Evolutionary conservation across 2,797 vertebrate genomes (phyloP), one percentile per base, ranked within the genome.

Genomic region (Loris lydekkerianus): DNA sequence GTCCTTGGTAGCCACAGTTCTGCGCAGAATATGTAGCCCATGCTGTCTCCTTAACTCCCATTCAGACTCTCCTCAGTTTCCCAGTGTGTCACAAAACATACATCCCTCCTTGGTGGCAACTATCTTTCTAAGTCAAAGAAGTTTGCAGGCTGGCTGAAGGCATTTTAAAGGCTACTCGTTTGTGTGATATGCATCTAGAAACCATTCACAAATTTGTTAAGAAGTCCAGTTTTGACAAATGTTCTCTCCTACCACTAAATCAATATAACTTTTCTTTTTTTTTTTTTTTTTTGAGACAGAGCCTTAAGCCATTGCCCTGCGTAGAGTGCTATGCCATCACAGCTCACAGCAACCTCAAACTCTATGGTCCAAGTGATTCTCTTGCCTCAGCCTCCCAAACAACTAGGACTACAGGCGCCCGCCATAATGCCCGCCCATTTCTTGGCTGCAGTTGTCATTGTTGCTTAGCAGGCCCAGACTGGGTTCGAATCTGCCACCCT

Each of bases 221-320:
- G 20, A 90, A 86, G 46, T 83, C 69, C 65, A 53, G 70, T 75
- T 94, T 93, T 65, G 65, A 88, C 58, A 80, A 88, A 92, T 40
- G 31, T 83, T 78, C 70, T 85, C 21, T 88, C 43, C 23, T 65
- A n/a, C 23, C 60, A n/a, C 23, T 93, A 78, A 94, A 88, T 89
- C 53, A 53, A 40, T 56, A 67, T 2, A 85, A 83, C 46, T 92
- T 96, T 53, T 77, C 46, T 92, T 96, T 53, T 77, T 60, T 49
- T 34, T 34, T 34, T 34, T 34, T 34, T 49, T 53, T 53, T 53
- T 53, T 53, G 49, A 53, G 49, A 53, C 14, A 15, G 49, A 53
- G 14, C 14, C 14, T 53, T 53, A 53, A 53, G 49, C 49, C 14
- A 53, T 53, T 14, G 14, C 49, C 49, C 49, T 53, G 14, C 4